These are phyloP conservation scores for Gari tellinella DNA, from an alignment of 2,888 invertebrate species.

Conservation along the genomic window DNA sequence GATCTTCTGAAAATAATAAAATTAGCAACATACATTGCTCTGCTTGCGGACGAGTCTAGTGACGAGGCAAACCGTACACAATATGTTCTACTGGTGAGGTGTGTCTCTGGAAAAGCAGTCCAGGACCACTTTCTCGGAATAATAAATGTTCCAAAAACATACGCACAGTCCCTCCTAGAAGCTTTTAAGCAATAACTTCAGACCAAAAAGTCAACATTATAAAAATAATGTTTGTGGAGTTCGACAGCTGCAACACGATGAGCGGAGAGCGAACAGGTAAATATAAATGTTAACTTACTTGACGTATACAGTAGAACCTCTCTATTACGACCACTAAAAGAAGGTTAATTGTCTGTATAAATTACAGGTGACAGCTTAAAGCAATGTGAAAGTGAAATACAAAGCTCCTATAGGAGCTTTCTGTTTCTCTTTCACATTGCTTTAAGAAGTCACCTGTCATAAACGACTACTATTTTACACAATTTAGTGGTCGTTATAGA, in stretches of 20 bases:
- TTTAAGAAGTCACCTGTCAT: too few species aligned
- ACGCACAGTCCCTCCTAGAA: constrained; percentile 32
- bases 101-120: neutral
- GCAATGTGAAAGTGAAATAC: too few species aligned
- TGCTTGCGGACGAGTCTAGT: constrained; percentile 25
- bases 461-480: too few species aligned
- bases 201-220: constrained; percentile 16
- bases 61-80: constrained; percentile 39
- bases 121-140: constrained; percentile 28
- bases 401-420: too few species aligned
- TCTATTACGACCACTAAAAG: too few species aligned
- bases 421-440: too few species aligned
- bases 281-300: too few species aligned
- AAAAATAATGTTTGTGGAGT: constrained; percentile 42
- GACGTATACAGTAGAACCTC: too few species aligned
- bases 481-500: too few species aligned
- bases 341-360: too few species aligned
- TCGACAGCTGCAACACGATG: constrained; percentile 50
- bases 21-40: neutral
- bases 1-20: neutral
- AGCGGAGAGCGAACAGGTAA: constrained; percentile 38
- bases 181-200: constrained; percentile 16
- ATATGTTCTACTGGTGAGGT: constrained; percentile 23
- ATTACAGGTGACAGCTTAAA: too few species aligned
- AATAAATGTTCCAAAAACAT: constrained; percentile 15